Percentiles rank a stretch among this genome's conserved stretches.
Evolutionary conservation across 2,888 invertebrate genomes (phyloP).

Genomic region (Cephus sareptanus): DNA sequence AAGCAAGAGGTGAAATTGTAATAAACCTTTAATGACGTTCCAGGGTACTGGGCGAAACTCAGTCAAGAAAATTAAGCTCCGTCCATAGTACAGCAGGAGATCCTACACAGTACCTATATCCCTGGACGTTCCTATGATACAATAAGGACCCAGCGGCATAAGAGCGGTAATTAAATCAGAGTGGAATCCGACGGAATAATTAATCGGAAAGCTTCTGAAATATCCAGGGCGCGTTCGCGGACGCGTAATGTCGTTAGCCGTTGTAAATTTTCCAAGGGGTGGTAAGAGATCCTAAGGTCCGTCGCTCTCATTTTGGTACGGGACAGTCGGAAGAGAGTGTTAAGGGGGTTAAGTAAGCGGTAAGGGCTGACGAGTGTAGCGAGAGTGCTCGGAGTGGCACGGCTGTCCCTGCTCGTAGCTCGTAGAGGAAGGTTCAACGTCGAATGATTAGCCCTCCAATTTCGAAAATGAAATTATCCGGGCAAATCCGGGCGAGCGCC

Average conservation of each 20-base stretch:
- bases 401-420: background rate
- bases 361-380: background rate
- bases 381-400: background rate
- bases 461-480: slow-evolving; percentile 20
- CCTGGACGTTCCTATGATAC: background rate
- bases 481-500: slow-evolving; percentile 14
- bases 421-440: background rate
- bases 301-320: background rate
- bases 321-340: background rate
- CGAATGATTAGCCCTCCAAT: slow-evolving; percentile 20
- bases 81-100: background rate
- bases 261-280: slow-evolving; percentile 38
- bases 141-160: slow-evolving; percentile 18
- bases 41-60: background rate
- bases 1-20: background rate
- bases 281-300: background rate
- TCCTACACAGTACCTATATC: background rate
- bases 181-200: slow-evolving; percentile 60
- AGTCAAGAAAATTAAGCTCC: background rate
- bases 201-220: slow-evolving; percentile 57
- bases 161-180: slow-evolving; percentile 59
- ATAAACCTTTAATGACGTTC: background rate
- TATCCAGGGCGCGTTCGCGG: slow-evolving; percentile 55
- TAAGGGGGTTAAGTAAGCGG: background rate
- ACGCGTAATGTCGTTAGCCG: slow-evolving; percentile 55